Conservation (phyloP, 2,113 vertebrate genomes). For the Dicerorhinus sumatrensis region DNA sequence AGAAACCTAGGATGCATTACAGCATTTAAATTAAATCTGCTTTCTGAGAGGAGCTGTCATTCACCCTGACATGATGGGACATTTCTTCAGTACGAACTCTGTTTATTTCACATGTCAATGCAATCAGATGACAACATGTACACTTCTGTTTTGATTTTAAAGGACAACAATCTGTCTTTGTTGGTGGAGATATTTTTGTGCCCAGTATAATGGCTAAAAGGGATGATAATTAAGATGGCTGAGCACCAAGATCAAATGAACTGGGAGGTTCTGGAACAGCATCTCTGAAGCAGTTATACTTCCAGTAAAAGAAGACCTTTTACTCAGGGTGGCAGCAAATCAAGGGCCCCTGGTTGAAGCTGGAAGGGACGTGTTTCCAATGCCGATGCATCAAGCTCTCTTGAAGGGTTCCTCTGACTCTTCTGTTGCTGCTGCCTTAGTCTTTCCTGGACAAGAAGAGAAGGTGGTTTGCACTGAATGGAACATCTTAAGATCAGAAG, state of each 20-base stretch:
- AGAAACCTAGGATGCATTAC: not conserved
- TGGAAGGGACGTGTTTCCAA: rapidly evolving
- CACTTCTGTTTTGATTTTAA: not conserved
- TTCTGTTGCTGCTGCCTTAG: not conserved
- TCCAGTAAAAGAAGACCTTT: too few species aligned
- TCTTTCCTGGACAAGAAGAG: not conserved
- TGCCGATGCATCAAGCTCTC: rapidly evolving
- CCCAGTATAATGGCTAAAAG: not conserved
- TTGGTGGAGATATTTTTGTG: not conserved
- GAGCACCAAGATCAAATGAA: not conserved
- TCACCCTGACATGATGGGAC: not conserved
- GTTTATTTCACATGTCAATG: not conserved
- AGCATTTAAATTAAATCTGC: not conserved
- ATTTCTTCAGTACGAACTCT: too few species aligned
- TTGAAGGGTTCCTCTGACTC: not conserved
- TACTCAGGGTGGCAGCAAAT: not conserved
- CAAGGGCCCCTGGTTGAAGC: not conserved
- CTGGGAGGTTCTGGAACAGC: too few species aligned
- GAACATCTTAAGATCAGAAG: not conserved
- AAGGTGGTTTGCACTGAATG: not conserved
- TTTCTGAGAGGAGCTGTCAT: not conserved
- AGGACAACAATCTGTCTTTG: not conserved
- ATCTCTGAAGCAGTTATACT: rapidly evolving
- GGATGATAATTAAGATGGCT: not conserved
- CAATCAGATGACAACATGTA: not conserved